These are phyloP conservation scores for Poeciliopsis presidionis DNA, from an alignment of 2,797 vertebrate genomes.

Conservation along the genomic window DNA sequence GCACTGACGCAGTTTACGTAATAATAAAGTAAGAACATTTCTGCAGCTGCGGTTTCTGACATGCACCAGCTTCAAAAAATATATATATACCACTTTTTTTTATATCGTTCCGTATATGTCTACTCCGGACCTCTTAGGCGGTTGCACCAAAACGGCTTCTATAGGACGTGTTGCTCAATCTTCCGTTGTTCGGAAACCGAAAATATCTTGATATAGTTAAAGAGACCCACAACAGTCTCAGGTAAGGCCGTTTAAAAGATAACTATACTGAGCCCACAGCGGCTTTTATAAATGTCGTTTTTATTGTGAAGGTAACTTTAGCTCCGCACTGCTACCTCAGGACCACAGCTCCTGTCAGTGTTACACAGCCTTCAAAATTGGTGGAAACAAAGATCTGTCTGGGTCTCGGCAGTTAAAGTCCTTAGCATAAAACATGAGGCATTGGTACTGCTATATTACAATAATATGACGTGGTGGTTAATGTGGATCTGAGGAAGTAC, in stretches of 20 bases:
- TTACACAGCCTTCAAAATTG: constrained; percentile 1
- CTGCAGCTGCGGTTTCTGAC: background rate
- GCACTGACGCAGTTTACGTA: background rate
- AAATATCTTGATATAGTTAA: background rate
- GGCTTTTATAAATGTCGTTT: background rate
- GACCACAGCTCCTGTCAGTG: constrained; percentile 7
- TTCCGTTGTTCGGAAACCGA: constrained; percentile 13
- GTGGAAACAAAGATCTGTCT: background rate
- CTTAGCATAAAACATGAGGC: background rate
- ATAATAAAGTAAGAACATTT: background rate
- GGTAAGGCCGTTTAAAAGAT: constrained; percentile 34
- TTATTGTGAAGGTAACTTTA: constrained; percentile 24
- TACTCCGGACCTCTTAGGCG: constrained; percentile 55
- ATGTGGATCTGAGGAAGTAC: background rate
- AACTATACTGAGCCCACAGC: background rate
- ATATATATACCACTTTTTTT: background rate
- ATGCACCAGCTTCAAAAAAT: too few species aligned
- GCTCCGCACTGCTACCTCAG: background rate
- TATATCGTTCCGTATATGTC: constrained; percentile 30
- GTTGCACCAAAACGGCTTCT: constrained; percentile 46
- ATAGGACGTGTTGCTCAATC: constrained; percentile 24
- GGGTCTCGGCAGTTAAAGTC: background rate
- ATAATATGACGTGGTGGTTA: background rate
- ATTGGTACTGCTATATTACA: background rate
- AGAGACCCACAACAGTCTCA: background rate